Evolutionary conservation across 2,113 vertebrate genomes (phyloP).

Genomic region (Ahaetulla prasina): DNA sequence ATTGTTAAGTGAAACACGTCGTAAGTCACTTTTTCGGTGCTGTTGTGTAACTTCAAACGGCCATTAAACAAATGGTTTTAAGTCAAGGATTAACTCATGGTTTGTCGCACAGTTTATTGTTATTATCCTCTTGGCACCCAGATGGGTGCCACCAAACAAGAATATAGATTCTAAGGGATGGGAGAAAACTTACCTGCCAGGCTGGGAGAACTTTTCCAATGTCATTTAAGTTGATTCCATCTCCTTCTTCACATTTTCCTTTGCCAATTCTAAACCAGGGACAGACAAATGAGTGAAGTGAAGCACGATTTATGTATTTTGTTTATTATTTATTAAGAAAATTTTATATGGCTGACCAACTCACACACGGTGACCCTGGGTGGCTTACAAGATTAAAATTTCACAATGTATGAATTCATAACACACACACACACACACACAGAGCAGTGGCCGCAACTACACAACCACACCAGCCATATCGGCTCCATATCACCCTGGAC

Average conservation of each 20-base stretch:
- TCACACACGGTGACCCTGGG: background rate
- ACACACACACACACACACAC: too few relatives aligned
- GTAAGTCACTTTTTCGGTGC: background rate
- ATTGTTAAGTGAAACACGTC: background rate
- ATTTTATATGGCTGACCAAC: background rate
- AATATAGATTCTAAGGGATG: background rate
- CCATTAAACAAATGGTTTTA: too few relatives aligned
- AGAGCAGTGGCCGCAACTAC: background rate
- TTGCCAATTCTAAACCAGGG: constrained; percentile 81
- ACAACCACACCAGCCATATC: background rate
- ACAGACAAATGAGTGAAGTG: constrained; percentile 1
- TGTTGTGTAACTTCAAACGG: too few relatives aligned
- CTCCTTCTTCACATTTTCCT: constrained; percentile 84
- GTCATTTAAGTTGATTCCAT: constrained; percentile 90
- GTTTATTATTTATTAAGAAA: background rate
- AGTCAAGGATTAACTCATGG: background rate
- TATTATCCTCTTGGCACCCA: background rate
- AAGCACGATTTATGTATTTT: background rate
- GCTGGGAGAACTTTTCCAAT: constrained; percentile 91
- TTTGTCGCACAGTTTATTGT: background rate
- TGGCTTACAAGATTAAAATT: background rate
- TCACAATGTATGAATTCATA: background rate
- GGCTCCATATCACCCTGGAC: background rate
- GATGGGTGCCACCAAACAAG: background rate
- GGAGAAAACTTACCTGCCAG: constrained; percentile 76